These are phyloP conservation scores for Chaitophorus viminalis DNA, from an alignment of 2,888 invertebrate species.

Conservation along the genomic window DNA sequence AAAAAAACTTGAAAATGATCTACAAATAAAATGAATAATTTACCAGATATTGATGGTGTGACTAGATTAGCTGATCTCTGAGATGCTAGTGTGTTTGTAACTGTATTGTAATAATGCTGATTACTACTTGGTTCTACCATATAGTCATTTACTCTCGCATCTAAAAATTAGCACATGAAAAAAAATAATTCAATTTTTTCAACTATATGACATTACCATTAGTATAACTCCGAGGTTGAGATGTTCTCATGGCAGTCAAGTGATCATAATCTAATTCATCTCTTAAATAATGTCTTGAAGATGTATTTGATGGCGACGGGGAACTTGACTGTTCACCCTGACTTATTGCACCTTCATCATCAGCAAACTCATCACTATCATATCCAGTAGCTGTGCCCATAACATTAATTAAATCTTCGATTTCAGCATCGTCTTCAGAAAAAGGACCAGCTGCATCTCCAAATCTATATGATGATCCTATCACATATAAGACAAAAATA, in stretches of 20 bases:
- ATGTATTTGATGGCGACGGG: conserved; percentile 56
- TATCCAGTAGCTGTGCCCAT: conserved; percentile 66
- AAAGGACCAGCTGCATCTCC: conserved; percentile 35
- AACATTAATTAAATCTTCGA: conserved; percentile 58
- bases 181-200: background rate
- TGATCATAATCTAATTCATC: conserved; percentile 60
- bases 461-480: conserved; percentile 47
- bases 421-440: conserved; percentile 59
- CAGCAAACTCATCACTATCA: conserved; percentile 72
- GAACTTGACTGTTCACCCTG: conserved; percentile 60
- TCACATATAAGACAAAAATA: background rate
- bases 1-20: background rate
- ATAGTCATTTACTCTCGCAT: conserved; percentile 64
- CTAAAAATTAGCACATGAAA: conserved; percentile 48
- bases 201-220: conserved; percentile 30
- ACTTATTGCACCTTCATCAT: conserved; percentile 69
- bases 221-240: conserved; percentile 49
- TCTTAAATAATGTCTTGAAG: conserved; percentile 60
- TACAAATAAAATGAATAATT: background rate
- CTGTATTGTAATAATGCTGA: conserved; percentile 63
- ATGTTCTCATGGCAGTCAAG: conserved; percentile 57
- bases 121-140: conserved; percentile 64
- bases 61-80: conserved; percentile 56
- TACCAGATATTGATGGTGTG: conserved; percentile 56
- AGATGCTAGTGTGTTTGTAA: conserved; percentile 51